phyloP scores from a whole-genome alignment of 2,113 vertebrate genomes.

The Australoheros scitulus region DNA sequence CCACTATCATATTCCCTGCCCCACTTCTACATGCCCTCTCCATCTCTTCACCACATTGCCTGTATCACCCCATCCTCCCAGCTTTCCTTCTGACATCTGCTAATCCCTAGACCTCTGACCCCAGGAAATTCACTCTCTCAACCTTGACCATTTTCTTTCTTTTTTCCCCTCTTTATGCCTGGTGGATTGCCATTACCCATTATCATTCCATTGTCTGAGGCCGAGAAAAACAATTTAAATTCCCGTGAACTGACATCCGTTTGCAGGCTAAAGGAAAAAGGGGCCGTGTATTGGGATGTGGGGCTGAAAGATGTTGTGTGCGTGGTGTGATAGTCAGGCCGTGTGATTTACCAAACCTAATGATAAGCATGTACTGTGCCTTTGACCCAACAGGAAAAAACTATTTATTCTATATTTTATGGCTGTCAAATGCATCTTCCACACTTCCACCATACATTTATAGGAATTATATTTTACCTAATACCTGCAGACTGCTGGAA shows the following conservation, averaged over 20 bases:
- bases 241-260: slow-evolving; percentile 69
- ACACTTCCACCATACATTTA: slow-evolving; percentile 48
- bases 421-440: slow-evolving; percentile 51
- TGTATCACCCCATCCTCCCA: slow-evolving; percentile 56
- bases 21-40: slow-evolving; percentile 32
- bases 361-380: slow-evolving; percentile 11
- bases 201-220: slow-evolving; percentile 73
- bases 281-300: slow-evolving; percentile 11
- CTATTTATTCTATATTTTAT: slow-evolving; percentile 49
- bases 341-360: slow-evolving; percentile 16
- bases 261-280: slow-evolving; percentile 59
- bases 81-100: slow-evolving; percentile 79
- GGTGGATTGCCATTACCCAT: slow-evolving; percentile 65
- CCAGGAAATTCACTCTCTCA: slow-evolving; percentile 76
- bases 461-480: slow-evolving; percentile 30
- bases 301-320: slow-evolving; percentile 13
- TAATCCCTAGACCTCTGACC: slow-evolving; percentile 85
- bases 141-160: slow-evolving; percentile 75
- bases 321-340: slow-evolving; percentile 3
- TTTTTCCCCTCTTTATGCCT: slow-evolving; percentile 53
- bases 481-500: slow-evolving; percentile 22
- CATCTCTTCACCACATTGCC: slow-evolving; percentile 11
- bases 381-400: slow-evolving; percentile 11
- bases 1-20: slow-evolving; percentile 45
- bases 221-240: slow-evolving; percentile 78